Base-by-base conservation (phyloP, 2,888 invertebrate genomes). In the Teinopalpus imperialis region DNA sequence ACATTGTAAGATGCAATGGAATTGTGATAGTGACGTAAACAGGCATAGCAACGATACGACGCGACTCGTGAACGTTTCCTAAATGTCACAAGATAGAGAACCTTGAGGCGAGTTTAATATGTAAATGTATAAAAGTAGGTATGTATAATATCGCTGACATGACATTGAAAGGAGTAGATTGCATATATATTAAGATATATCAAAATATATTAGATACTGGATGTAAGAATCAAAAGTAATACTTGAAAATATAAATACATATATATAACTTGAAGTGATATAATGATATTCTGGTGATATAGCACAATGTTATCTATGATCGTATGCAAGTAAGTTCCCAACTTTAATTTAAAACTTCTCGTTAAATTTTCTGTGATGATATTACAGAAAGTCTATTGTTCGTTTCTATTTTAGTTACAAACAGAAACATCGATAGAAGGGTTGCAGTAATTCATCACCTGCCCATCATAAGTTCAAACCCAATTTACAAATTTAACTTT, bases 121-220 rank as follows among this genome's bases (percentile, higher is more conserved):
- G 52, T 49, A 50, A 51, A 51, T 50, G 43, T 45, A 27, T 37
- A 41, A 40, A 35, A 41, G 7, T 46, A 29, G 29, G 27, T 48
- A 55, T 30, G 44, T 41, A 50, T 12, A 41, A 39, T 30, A 32
- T 50, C 35, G 48, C 51, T 52, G 48, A 47, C 26, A 49, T 52
- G 52, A 54, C 37, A 52, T 52, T 50, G 45, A 40, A 32, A 57
- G 59, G 61, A 66, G 67, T 69, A 66, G 70, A 69, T 68, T 69
- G 77, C 74, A 75, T 79, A 76, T 54, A 77, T 76, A 75, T 59
- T 54, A 49, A 59, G 52, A 59, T 59, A 63, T 47, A 6, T 29
- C 20, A 27, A 13, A 7, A 35, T 43, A 21, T 14, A 36, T 26
- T 12, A n/a, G 4, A 24, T 30, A 43, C 13, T 18, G 10, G 14